Evolutionary conservation across 1,140 invertebrate species (phyloP).

Genomic region (Vanessa atalanta): DNA sequence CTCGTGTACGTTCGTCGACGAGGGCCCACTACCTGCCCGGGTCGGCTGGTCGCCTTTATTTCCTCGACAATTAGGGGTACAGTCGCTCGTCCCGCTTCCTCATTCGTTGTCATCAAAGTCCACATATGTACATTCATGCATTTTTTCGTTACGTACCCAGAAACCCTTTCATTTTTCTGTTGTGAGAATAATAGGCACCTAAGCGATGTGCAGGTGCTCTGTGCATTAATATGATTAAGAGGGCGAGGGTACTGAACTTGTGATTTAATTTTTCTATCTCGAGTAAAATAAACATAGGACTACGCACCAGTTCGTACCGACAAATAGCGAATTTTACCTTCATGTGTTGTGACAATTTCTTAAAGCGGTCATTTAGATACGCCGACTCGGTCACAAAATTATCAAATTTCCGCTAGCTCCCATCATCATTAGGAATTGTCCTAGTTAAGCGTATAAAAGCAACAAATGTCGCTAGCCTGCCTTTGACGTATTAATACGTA

Average conservation of each 20-base stretch:
- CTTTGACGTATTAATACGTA: conserved; percentile 33
- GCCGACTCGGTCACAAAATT: conserved; percentile 21
- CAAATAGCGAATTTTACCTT: not conserved
- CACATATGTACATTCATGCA: conserved; percentile 43
- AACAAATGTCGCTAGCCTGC: conserved; percentile 27
- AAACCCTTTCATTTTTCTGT: conserved; percentile 45
- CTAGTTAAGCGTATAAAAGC: conserved; percentile 24
- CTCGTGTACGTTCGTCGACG: conserved; percentile 48
- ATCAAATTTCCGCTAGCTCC: conserved; percentile 31
- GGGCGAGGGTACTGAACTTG: conserved; percentile 21
- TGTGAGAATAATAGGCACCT: conserved; percentile 48
- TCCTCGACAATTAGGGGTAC: not conserved
- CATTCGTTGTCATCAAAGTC: conserved; percentile 28
- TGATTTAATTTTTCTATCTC: conserved; percentile 24
- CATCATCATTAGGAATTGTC: conserved; percentile 28
- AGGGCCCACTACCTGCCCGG: conserved; percentile 41
- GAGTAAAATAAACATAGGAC: not conserved
- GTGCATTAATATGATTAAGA: conserved; percentile 49
- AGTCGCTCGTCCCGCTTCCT: conserved; percentile 3
- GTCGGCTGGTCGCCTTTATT: conserved; percentile 25
- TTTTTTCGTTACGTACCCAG: conserved; percentile 45
- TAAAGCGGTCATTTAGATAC: conserved; percentile 16
- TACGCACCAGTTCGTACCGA: not conserved
- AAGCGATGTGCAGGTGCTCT: conserved; percentile 43
- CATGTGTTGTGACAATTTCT: conserved; percentile 7